A percentile compares a stretch with the other conserved stretches of the same genome.
phyloP scores from a whole-genome alignment of 2,797 vertebrate genomes.

The Setipinna tenuifilis region DNA sequence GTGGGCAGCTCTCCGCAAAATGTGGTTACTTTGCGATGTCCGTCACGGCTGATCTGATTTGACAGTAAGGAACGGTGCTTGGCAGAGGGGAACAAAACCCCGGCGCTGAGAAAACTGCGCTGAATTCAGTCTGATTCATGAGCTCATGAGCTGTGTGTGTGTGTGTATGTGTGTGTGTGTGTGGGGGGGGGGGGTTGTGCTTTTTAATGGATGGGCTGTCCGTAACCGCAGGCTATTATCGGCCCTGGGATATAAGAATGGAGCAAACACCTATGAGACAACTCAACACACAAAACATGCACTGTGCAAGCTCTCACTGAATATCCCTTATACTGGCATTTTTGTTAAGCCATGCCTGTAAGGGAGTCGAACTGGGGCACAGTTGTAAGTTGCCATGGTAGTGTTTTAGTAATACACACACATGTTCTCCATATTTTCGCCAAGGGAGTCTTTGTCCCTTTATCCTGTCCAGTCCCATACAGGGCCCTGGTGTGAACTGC shows the following conservation, averaged over 20 bases:
- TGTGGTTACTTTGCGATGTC: conserved; percentile 20
- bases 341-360: neutral
- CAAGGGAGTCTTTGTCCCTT: neutral
- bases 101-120: neutral
- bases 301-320: neutral
- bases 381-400: too few relatives aligned
- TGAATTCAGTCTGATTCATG: neutral
- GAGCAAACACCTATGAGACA: neutral
- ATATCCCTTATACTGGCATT: neutral
- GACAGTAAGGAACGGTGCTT: conserved; percentile 17
- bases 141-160: neutral
- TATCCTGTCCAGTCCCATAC: neutral
- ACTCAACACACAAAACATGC: neutral
- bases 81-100: neutral
- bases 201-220: neutral
- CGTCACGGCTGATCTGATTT: conserved; percentile 16
- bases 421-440: neutral
- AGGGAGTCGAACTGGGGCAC: too few relatives aligned
- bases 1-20: conserved; percentile 9
- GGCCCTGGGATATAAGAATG: neutral
- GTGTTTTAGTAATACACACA: too few relatives aligned
- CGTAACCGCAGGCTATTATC: neutral
- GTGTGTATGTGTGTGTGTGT: neutral
- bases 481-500: neutral
- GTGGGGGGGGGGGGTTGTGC: neutral